phyloP scores from a whole-genome alignment of 30 jellyfish, hydroid and myxozoan genomes.

The Aurelia sp. region DNA sequence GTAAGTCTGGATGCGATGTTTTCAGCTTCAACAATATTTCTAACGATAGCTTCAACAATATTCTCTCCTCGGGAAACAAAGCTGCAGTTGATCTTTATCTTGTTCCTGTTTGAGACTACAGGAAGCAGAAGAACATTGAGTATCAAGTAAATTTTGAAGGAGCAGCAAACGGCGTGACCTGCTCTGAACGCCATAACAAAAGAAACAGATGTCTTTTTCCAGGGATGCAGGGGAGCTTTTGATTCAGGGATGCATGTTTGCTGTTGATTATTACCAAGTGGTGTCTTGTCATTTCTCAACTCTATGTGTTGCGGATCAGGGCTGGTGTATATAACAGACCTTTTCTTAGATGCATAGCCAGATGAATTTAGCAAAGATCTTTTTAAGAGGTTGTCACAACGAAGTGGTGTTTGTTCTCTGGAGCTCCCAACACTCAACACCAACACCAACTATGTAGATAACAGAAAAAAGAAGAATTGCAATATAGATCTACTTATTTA shows the following conservation, averaged over 20 bases:
- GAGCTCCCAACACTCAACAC: too few relatives aligned
- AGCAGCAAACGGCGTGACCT: conserved; percentile 34
- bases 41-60: background rate
- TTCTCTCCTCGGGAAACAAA: conserved; percentile 26
- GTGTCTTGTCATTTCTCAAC: background rate
- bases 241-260: background rate
- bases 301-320: conserved; percentile 25
- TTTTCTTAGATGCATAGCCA: conserved; percentile 8
- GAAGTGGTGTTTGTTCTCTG: conserved; percentile 5
- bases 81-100: background rate
- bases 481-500: too few relatives aligned
- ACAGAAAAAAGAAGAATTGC: too few relatives aligned
- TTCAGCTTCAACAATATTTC: conserved; percentile 9
- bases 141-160: conserved; percentile 26
- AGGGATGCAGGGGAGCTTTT: too few relatives aligned
- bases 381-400: background rate
- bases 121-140: conserved; percentile 24
- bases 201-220: too few relatives aligned
- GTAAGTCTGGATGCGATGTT: background rate
- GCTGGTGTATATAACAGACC: conserved; percentile 42
- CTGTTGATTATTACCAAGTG: background rate
- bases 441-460: too few relatives aligned
- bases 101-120: background rate
- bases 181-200: conserved; percentile 32
- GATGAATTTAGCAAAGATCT: conserved; percentile 20